Base-by-base conservation (phyloP, 2,888 invertebrate species). In the Volucella bombylans region DNA sequence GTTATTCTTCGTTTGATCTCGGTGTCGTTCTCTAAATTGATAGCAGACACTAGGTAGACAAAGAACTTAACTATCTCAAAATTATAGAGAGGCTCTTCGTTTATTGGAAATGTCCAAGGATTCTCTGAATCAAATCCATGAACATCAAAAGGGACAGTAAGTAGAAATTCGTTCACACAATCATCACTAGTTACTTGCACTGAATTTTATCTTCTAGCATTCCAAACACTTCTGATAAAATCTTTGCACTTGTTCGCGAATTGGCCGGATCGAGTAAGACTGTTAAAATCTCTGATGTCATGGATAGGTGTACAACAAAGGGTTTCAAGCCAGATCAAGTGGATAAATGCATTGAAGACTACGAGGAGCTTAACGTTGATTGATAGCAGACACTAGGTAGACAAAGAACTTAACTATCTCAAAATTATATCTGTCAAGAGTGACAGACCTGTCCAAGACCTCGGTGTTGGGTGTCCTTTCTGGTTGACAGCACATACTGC, bases 101-200 rank as follows among this genome's bases (percentile, higher is more conserved):
- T 93, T 99, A 81, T 95, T 99, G 90, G 98, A 98, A 90, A 97
- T 97, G 96, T 98, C 99, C 11, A 99, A 99, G 91, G 96, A 97
- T 90, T 99, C 99, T 0, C 94, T 99, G 9, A 95, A 96, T 88
- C 94, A 94, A 77, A 93, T 94, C 0, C 94, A 94, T 61, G 94
- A 95, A 71, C 91, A 90, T 82, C 91, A 90, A 86, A 90, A 89
- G 87, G 90, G 90, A 87, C 93, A 94, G 92, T 92, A 89, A 89
- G 91, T 90, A 77, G 38, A n/a, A 18, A 54, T 74, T n/a, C 14
- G 11, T 41, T 12, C 10, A 10, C 45, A 23, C 18, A 3, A n/a
- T 45, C 9, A n/a, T n/a, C 11, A 15, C 41, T 45, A 0, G 10
- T n/a, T 6, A 41, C 55, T n/a, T 67, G 12, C 15, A 18, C 4